Evolutionary conservation across 2,888 invertebrate genomes (phyloP).

Genomic region (Eubasilissa splendida): DNA sequence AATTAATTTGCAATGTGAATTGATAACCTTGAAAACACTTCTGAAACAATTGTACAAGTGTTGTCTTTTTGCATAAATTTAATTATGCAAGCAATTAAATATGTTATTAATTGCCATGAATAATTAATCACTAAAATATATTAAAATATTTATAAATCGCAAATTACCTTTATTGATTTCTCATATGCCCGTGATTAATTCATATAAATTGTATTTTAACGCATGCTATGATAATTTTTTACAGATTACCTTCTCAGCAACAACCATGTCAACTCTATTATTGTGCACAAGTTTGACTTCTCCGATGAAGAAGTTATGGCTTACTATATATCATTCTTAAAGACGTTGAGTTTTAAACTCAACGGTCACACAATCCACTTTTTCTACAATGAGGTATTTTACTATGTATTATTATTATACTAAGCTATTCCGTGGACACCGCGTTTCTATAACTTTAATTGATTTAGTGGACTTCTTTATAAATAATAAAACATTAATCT

Average conservation of each 20-base stretch:
- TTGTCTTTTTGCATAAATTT: slow-evolving; percentile 36
- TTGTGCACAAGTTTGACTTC: slow-evolving; percentile 99
- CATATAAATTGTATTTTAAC: too few species aligned
- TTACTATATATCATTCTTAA: slow-evolving; percentile 99
- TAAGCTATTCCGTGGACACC: too few species aligned
- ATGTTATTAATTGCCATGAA: too few species aligned
- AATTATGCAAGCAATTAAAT: background rate
- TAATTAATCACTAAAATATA: too few species aligned
- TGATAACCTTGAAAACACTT: background rate
- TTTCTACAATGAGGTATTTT: slow-evolving; percentile 95
- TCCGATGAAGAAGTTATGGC: slow-evolving; percentile 99
- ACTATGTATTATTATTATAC: too few species aligned
- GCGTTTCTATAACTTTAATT: too few species aligned
- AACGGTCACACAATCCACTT: slow-evolving; percentile 99
- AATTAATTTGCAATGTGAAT: background rate
- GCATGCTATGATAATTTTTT: slow-evolving; percentile 63
- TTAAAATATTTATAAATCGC: too few species aligned
- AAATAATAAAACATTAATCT: too few species aligned
- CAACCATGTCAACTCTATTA: slow-evolving; percentile 99
- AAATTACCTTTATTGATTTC: too few species aligned
- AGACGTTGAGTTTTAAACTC: slow-evolving; percentile 96
- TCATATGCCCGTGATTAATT: too few species aligned
- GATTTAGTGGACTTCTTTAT: too few species aligned
- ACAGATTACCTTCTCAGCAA: slow-evolving; percentile 98
- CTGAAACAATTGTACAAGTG: background rate